Base-by-base conservation (phyloP, 1,140 invertebrate genomes). In the Drosophila leontia region DNA sequence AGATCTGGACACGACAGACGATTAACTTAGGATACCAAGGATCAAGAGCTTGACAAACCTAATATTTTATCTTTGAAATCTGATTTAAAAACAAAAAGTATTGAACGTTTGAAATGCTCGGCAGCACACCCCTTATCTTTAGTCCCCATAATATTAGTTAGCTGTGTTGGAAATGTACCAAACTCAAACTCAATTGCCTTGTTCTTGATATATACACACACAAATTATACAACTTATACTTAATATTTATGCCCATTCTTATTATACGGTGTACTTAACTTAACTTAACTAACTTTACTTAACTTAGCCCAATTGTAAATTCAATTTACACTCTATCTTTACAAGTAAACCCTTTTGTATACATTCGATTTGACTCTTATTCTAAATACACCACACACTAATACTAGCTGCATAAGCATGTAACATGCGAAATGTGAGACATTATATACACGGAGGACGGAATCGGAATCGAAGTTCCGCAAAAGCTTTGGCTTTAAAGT, bases 141-240 rank as follows among this genome's bases (percentile, higher is more conserved):
- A 11, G 44, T 19, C 15, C 42, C 23, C 34, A 45, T 61, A 19
- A 39, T 58, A 47, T 82, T 64, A 44, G 60, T 85, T 78, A 59
- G 45, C 45, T 85, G 69, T 71, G 57, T 68, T 78, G 78, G 51
- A 78, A 87, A 71, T 69, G 74, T 80, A 88, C 78, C 75, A 88
- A 75, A 64, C 72, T 60, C 53, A 80, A 88, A 78, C 62, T 75
- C 48, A 78, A 88, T 85, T 88, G 81, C 78, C 85, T 90, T 88
- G 78, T 90, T 88, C 78, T 85, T 79, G 58, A 78, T 76, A 78
- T 76, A 77, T 77, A 78, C 53, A 77, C 50, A 64, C 55, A 57
- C 48, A 63, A 60, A 72, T 68, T 88, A 67, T 78, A 85, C 64
- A 80, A 64, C 62, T 78, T 67, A 61, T 59, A 50, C 32, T 56